Percentiles rank a stretch among this genome's conserved stretches.
Conservation (phyloP, 2,113 vertebrate genomes). For the Scomber scombrus region DNA sequence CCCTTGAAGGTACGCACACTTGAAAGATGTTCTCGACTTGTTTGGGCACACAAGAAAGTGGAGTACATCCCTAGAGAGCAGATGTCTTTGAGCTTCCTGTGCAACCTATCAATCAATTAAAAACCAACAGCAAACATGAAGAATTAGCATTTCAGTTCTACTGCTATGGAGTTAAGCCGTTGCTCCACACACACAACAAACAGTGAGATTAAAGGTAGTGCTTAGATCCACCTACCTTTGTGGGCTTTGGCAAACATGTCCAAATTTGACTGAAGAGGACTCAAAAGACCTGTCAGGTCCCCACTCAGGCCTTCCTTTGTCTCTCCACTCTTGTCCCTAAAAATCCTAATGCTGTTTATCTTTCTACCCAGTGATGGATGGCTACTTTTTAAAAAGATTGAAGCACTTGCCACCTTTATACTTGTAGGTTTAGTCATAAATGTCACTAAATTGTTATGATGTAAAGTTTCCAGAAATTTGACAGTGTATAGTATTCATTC, state of each 20-base stretch:
- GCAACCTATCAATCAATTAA: no score
- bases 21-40: no score
- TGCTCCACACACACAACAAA: constrained; percentile 80
- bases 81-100: no score
- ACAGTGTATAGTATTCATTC: constrained; percentile 29
- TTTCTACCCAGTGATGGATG: constrained; percentile 6
- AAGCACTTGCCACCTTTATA: constrained; percentile 14
- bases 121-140: constrained; percentile 71
- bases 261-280: constrained; percentile 30
- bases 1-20: no score
- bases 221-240: constrained; percentile 12
- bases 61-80: no score
- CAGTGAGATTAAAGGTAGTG: constrained; percentile 46
- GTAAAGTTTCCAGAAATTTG: constrained; percentile 40
- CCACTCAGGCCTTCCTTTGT: constrained; percentile 7
- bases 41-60: no score
- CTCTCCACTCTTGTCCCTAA: neutral
- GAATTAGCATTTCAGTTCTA: constrained; percentile 85
- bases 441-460: constrained; percentile 37
- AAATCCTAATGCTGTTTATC: neutral
- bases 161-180: constrained; percentile 83
- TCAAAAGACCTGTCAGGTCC: constrained; percentile 12
- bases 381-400: constrained; percentile 13
- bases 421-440: constrained; percentile 16
- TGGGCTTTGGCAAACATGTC: neutral